Percentiles rank a stretch among this genome's conserved stretches.
Conservation (phyloP, 2,888 invertebrate genomes). For the Hemaris fuciformis region DNA sequence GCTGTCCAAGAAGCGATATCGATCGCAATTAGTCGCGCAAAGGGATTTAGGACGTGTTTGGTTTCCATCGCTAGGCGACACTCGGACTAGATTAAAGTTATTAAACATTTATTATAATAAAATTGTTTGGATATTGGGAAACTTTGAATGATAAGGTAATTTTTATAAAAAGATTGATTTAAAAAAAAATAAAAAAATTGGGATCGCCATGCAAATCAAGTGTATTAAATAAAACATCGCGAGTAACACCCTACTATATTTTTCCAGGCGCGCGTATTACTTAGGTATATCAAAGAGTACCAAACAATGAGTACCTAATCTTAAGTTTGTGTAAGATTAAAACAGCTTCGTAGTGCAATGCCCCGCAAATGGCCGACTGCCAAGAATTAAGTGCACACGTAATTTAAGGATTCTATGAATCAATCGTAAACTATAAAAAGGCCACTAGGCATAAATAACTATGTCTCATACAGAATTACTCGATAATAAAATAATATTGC, state of each 20-base stretch:
- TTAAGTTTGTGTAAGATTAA: not conserved
- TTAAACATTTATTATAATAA: not conserved
- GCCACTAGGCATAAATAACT: not conserved
- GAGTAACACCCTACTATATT: too few species aligned
- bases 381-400: not conserved
- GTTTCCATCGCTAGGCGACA: conserved; percentile 62
- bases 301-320: not conserved
- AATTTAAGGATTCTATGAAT: not conserved
- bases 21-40: conserved; percentile 43
- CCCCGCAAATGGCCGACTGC: not conserved
- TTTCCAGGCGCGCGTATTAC: too few species aligned
- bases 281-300: too few species aligned
- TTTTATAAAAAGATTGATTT: not conserved
- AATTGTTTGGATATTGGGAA: not conserved
- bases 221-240: too few species aligned
- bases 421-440: not conserved
- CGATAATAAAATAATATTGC: not conserved
- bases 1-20: conserved; percentile 33
- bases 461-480: not conserved
- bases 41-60: conserved; percentile 58
- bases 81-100: conserved; percentile 29
- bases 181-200: too few species aligned
- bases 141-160: not conserved
- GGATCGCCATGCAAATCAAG: too few species aligned
- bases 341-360: conserved; percentile 7